phyloP scores from a whole-genome alignment of 2,113 vertebrate species.

The Oostethus manadensis region DNA sequence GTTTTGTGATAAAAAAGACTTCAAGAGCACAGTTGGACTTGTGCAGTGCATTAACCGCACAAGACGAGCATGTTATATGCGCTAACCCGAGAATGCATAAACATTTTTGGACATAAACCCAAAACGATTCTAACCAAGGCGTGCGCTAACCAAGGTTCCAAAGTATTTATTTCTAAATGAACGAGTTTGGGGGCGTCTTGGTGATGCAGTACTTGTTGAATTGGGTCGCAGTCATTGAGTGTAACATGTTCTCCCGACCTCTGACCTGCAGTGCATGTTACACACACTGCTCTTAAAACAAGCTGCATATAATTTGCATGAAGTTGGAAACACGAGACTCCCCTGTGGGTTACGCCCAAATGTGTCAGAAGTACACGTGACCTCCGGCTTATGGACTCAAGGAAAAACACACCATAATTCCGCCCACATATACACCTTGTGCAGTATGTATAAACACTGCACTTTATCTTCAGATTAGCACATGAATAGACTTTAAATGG shows the following conservation, averaged over 20 bases:
- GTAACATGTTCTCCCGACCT: conserved; percentile 24
- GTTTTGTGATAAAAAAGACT: too few relatives aligned
- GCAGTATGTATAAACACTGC: conserved; percentile 21
- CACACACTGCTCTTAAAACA: conserved; percentile 9
- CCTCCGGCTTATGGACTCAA: neutral
- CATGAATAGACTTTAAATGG: conserved; percentile 45
- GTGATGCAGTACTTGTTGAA: conserved; percentile 12
- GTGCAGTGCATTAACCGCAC: too few relatives aligned
- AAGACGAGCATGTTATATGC: too few relatives aligned
- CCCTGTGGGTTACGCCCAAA: neutral
- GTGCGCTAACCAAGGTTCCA: too few relatives aligned
- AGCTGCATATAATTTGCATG: conserved; percentile 13
- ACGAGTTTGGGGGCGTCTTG: neutral
- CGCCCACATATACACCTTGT: conserved; percentile 3
- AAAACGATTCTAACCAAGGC: too few relatives aligned
- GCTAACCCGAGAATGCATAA: too few relatives aligned
- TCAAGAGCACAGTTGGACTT: too few relatives aligned
- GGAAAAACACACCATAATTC: neutral
- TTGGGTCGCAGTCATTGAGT: conserved; percentile 21
- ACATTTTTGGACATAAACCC: too few relatives aligned
- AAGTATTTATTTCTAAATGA: too few relatives aligned
- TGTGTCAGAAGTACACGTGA: conserved; percentile 1
- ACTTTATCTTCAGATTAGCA: conserved; percentile 41
- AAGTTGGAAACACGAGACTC: conserved; percentile 14
- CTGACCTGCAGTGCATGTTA: conserved; percentile 8